Percentiles rank a stretch among this genome's conserved stretches.
phyloP scores from a whole-genome alignment of 2,888 invertebrate species.

The Salticus scenicus region DNA sequence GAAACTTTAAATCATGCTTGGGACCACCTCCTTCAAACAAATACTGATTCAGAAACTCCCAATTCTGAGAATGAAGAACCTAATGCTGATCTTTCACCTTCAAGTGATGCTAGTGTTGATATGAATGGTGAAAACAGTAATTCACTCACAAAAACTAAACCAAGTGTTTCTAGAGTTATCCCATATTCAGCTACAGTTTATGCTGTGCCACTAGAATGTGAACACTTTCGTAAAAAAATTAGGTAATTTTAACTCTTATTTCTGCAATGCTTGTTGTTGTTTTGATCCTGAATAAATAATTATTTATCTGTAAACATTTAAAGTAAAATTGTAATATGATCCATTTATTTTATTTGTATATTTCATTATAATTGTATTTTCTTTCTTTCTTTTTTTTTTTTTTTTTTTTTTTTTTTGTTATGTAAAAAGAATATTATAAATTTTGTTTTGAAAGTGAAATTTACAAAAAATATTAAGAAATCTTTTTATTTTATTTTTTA shows the following conservation, averaged over 20 bases:
- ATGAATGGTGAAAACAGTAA: slow-evolving; percentile 69
- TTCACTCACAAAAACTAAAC: not conserved
- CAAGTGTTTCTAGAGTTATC: slow-evolving; percentile 78
- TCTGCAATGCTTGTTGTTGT: too few relatives aligned
- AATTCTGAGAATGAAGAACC: slow-evolving; percentile 23
- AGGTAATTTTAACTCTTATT: slow-evolving; percentile 74
- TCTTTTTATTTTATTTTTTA: too few relatives aligned
- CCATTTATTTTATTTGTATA: too few relatives aligned
- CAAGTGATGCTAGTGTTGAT: not conserved
- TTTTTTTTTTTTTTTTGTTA: too few relatives aligned
- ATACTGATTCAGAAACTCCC: not conserved
- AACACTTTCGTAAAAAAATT: slow-evolving; percentile 78
- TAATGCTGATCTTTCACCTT: not conserved
- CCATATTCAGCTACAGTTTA: slow-evolving; percentile 82
- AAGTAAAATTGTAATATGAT: too few relatives aligned
- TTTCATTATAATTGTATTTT: too few relatives aligned
- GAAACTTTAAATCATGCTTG: slow-evolving; percentile 83
- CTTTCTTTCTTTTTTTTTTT: too few relatives aligned
- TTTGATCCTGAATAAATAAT: too few relatives aligned
- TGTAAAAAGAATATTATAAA: too few relatives aligned
- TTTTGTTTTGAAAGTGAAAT: too few relatives aligned
- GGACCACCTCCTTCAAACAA: slow-evolving; percentile 78
- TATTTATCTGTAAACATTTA: too few relatives aligned
- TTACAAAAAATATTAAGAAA: too few relatives aligned
- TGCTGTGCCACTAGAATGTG: slow-evolving; percentile 81